Conservation (phyloP, 2,113 vertebrate species). For the Myotis lucifugus region DNA sequence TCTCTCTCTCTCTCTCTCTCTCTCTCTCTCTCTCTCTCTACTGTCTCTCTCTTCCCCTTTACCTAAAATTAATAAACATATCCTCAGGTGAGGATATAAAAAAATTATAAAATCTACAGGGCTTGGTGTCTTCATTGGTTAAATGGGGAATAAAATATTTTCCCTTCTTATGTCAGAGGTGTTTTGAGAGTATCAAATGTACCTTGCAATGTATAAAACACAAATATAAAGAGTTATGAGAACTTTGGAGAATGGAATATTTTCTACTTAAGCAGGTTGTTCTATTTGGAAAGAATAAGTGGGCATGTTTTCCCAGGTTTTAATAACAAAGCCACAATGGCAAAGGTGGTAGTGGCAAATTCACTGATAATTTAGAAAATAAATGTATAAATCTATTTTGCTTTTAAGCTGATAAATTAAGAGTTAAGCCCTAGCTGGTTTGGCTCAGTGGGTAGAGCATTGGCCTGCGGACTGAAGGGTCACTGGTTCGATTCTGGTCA, state of each 20-base stretch:
- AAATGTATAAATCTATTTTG: not conserved
- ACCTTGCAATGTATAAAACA: constrained; percentile 5
- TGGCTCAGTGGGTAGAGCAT: no score
- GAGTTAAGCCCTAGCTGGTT: constrained; percentile 64
- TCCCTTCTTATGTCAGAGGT: not conserved
- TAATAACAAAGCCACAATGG: not conserved
- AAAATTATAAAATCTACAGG: not conserved
- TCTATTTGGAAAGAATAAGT: constrained; percentile 5
- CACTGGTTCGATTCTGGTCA: no score
- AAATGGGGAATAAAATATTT: not conserved
- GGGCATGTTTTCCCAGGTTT: not conserved
- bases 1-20: not conserved
- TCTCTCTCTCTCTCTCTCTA: no score
- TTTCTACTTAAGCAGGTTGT: not conserved
- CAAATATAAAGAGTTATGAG: not conserved
- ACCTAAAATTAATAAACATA: not conserved
- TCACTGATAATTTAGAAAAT: not conserved
- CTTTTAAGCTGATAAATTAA: not conserved
- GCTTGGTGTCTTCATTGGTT: not conserved
- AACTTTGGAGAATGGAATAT: not conserved
- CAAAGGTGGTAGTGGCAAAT: not conserved
- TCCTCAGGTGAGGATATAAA: not conserved
- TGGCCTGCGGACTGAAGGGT: no score
- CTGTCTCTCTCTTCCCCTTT: not conserved
- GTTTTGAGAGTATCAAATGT: not conserved